Percentiles rank a stretch among this genome's conserved stretches.
Evolutionary conservation across 2,113 vertebrate genomes (phyloP).

Genomic region (Zosterops japonicus): DNA sequence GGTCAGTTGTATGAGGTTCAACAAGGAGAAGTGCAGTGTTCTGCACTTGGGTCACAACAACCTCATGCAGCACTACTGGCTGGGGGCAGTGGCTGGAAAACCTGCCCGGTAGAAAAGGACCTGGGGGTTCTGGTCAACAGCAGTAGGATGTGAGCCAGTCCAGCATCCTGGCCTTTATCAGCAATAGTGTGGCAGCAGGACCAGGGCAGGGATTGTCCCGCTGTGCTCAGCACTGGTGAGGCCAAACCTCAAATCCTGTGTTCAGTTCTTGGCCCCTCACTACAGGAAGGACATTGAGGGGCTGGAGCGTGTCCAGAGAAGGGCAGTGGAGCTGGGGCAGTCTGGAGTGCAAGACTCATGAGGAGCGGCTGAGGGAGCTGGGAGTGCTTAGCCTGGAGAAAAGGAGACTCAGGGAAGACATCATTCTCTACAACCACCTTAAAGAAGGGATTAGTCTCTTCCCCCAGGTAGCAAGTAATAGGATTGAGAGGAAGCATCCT

Average conservation of each 20-base stretch:
- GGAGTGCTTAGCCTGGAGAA: not conserved
- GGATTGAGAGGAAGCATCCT: not conserved
- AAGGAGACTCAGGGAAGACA: not conserved
- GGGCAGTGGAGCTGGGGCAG: accelerated
- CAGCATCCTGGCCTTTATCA: not conserved
- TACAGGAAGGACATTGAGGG: not conserved
- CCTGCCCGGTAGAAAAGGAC: not conserved
- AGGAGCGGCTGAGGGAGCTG: not conserved
- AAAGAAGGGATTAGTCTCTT: not conserved
- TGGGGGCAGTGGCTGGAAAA: not conserved
- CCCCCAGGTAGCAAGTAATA: not conserved
- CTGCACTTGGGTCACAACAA: not conserved
- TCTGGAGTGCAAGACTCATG: not conserved
- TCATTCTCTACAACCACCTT: not conserved
- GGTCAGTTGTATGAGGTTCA: accelerated
- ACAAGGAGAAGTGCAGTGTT: not conserved
- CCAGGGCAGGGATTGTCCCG: too few relatives aligned
- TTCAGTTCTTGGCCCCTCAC: not conserved
- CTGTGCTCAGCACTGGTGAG: accelerated
- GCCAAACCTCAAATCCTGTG: accelerated
- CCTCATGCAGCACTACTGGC: accelerated
- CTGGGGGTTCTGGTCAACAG: not conserved
- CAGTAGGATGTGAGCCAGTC: not conserved
- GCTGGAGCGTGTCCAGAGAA: accelerated
- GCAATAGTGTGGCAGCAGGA: too few relatives aligned